phyloP scores from a whole-genome alignment of 2,113 vertebrate genomes.

The Aptenodytes patagonicus region DNA sequence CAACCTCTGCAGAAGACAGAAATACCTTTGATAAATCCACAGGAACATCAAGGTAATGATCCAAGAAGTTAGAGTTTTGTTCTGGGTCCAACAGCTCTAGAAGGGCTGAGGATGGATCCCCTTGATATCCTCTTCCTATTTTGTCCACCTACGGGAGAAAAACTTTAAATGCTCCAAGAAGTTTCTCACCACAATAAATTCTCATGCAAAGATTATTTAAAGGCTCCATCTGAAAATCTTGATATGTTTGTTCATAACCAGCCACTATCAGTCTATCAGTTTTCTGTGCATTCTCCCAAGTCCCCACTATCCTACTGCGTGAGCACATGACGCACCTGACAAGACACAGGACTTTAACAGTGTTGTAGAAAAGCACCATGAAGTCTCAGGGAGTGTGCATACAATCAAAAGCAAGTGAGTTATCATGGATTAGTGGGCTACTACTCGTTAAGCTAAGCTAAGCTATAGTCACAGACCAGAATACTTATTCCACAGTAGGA shows the following conservation, averaged over 20 bases:
- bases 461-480: not conserved
- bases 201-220: not conserved
- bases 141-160: conserved; percentile 88
- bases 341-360: not conserved
- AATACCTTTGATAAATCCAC: conserved; percentile 94
- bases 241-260: not conserved
- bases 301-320: not conserved
- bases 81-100: conserved; percentile 95
- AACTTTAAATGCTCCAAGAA: not conserved
- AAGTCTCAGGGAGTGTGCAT: not conserved
- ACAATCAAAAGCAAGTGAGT: not conserved
- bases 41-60: conserved; percentile 96
- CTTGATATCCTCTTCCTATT: conserved; percentile 96
- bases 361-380: not conserved
- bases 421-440: not conserved
- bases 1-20: not conserved
- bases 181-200: not conserved
- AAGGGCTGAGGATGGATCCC: conserved; percentile 92
- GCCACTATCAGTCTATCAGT: not conserved
- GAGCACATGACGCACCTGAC: not conserved
- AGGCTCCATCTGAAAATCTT: not conserved
- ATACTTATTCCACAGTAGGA: not conserved
- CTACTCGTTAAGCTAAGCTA: accelerated
- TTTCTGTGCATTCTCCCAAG: not conserved
- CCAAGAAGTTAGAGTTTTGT: conserved; percentile 95